Conservation (phyloP, 2,797 vertebrate genomes). For the Sarcoramphus papa region DNA sequence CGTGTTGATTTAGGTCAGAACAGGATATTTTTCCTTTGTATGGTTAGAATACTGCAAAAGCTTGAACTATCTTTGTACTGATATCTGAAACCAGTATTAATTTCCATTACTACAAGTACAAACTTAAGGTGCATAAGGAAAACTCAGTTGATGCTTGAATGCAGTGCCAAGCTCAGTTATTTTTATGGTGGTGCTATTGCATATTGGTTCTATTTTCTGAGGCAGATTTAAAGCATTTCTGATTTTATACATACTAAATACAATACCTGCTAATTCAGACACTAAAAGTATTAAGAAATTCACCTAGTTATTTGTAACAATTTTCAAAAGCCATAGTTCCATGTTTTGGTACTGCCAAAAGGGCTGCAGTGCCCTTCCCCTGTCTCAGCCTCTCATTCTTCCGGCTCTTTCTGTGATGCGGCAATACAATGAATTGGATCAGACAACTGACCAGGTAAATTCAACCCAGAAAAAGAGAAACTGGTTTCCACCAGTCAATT, state of each 20-base stretch:
- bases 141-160: background rate
- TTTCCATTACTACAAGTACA: background rate
- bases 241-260: background rate
- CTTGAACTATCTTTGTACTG: background rate
- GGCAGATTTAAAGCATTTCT: background rate
- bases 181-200: constrained; percentile 34
- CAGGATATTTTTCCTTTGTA: background rate
- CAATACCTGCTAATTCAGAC: constrained; percentile 9
- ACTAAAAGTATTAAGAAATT: background rate
- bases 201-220: constrained; percentile 22
- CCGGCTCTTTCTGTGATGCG: background rate
- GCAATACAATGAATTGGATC: background rate
- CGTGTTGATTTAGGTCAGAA: background rate
- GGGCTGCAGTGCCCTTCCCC: background rate
- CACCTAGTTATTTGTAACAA: background rate
- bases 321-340: background rate
- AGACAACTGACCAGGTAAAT: background rate
- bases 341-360: background rate
- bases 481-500: background rate
- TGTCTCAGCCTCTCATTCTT: background rate
- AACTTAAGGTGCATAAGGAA: background rate
- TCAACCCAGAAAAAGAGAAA: background rate
- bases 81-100: background rate
- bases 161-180: background rate
- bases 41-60: background rate